phyloP scores from a whole-genome alignment of 2,888 invertebrate species.

The Metallyticus violacea region DNA sequence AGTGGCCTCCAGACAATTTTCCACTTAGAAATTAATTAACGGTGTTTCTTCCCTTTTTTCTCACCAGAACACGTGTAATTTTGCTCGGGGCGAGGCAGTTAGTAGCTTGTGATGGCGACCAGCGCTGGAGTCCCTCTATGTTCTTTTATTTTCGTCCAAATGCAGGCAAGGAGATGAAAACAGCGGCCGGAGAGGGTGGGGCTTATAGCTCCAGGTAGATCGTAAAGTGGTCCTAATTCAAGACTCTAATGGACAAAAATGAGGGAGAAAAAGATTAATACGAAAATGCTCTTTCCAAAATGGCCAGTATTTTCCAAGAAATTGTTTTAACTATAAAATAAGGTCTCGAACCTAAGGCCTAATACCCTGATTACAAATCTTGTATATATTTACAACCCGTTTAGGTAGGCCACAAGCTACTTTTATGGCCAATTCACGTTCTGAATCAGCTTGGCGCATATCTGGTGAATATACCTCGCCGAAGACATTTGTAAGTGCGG shows the following conservation, averaged over 20 bases:
- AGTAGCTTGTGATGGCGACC: neutral
- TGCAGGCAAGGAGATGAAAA: neutral
- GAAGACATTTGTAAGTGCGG: too few relatives aligned
- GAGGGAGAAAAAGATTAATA: neutral
- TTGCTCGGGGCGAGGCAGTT: neutral
- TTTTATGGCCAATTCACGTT: too few relatives aligned
- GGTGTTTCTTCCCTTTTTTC: neutral
- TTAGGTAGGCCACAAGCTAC: too few relatives aligned
- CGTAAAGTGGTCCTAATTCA: neutral
- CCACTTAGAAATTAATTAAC: slow-evolving; percentile 3
- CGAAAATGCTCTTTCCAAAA: neutral
- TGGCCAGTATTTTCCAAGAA: too few relatives aligned
- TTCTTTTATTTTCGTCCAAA: neutral
- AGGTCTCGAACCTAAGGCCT: too few relatives aligned
- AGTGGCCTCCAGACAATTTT: neutral
- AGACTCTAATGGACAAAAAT: neutral
- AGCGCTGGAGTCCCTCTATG: neutral
- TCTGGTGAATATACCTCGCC: too few relatives aligned
- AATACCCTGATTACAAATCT: too few relatives aligned
- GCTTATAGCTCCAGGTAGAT: neutral
- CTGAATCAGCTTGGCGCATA: too few relatives aligned
- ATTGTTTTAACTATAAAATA: too few relatives aligned
- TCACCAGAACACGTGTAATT: neutral
- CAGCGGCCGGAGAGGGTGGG: neutral
- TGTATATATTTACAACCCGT: too few relatives aligned